A percentile compares a stretch with the other conserved stretches of the same genome.
These are phyloP conservation scores for Cryptocephalus primarius DNA, from an alignment of 2,888 invertebrate genomes.

Conservation along the genomic window DNA sequence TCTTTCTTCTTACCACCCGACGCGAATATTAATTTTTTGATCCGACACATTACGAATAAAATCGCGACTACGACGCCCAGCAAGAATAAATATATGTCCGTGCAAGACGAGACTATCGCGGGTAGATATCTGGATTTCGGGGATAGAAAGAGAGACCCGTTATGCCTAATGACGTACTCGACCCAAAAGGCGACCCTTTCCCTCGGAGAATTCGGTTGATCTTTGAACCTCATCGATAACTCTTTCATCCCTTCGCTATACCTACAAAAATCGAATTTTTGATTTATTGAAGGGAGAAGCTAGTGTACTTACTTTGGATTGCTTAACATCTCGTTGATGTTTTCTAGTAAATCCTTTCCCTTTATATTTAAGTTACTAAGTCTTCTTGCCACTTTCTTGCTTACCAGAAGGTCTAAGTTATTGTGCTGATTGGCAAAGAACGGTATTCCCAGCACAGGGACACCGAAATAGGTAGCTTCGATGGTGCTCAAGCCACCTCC, in stretches of 20 bases:
- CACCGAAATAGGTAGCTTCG: conserved; percentile 17
- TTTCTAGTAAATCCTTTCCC: conserved; percentile 10
- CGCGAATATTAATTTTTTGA: too few species aligned
- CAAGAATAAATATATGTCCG: conserved; percentile 9
- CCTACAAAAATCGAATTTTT: conserved; percentile 7
- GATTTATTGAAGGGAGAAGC: too few species aligned
- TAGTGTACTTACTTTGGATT: conserved; percentile 18
- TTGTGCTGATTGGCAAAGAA: conserved; percentile 18
- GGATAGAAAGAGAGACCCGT: conserved; percentile 11
- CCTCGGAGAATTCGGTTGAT: conserved; percentile 11
- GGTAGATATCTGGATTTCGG: conserved; percentile 8
- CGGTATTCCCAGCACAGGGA: conserved; percentile 19
- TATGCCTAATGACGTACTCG: conserved; percentile 14
- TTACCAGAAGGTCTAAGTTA: conserved; percentile 21
- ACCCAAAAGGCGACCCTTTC: conserved; percentile 15
- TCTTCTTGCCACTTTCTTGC: conserved; percentile 17
- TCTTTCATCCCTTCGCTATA: conserved; percentile 11
- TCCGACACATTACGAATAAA: neutral
- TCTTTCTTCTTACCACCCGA: too few species aligned
- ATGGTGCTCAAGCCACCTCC: conserved; percentile 18
- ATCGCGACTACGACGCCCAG: neutral
- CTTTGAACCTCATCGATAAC: conserved; percentile 11
- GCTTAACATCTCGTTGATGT: conserved; percentile 15
- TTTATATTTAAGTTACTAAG: conserved; percentile 18
- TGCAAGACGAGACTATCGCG: conserved; percentile 3